Base-by-base conservation (phyloP, 1,140 invertebrate genomes). In the Radopholus similis region DNA sequence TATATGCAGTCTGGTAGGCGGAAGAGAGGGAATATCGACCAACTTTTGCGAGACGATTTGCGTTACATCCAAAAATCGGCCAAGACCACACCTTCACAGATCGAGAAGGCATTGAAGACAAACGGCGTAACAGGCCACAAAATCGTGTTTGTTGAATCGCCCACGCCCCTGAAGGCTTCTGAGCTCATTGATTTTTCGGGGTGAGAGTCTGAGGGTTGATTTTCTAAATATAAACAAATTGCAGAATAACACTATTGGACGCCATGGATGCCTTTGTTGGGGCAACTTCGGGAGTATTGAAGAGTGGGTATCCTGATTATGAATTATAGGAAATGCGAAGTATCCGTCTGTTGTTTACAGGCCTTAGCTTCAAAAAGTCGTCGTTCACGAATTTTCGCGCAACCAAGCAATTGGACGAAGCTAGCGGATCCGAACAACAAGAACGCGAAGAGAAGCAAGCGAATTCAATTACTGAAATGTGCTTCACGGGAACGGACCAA, bases 281-380 rank as follows among this genome's bases (percentile, higher is more conserved):
- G 2, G 51, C 70, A 13, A 35, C 62, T 21, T 73, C 70, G 13
- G 70, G 70, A n/a, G 47, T 56, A 34, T 35, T 71, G 23, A 71
- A 71, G 57, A 53, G 68, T 70, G 21, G 30, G 34, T 32, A 15
- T 4, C 38, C 15, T 44, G 26, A 30, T 35, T 4, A 28, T 23
- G 32, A 28, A 18, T 69, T 23, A 9, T 5, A 30, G n/a, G n/a
- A n/a, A n/a, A n/a, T n/a, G n/a, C n/a, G n/a, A n/a, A n/a, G n/a
- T n/a, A 21, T 69, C 56, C 9, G 40, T 18, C 15, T 68, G 6
- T 34, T 23, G 3, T 70, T 38, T 9, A 60, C 44, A 35, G 26
- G 63, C 32, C 35, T 62, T 21, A 2, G n/a, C n/a, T 47, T 62
- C 18, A 32, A 35, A 9, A 62, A 62, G 13, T 62, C 40, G 4